phyloP scores from a whole-genome alignment of 2,888 invertebrate species.

The Nemotelus nigrinus region DNA sequence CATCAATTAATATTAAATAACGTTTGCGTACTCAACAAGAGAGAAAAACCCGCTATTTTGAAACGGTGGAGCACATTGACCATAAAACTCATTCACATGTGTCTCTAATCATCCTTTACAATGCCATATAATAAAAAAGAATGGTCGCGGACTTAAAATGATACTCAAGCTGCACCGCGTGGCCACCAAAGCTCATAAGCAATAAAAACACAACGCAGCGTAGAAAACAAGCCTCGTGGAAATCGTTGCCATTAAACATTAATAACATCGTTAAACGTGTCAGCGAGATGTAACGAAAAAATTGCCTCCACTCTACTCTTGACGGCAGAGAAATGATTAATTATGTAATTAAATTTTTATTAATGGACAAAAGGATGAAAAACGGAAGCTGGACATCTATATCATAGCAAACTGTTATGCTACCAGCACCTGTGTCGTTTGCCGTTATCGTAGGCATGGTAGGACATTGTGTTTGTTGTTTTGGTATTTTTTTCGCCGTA shows the following conservation, averaged over 20 bases:
- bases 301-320: not conserved
- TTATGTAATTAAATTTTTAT: slow-evolving; percentile 48
- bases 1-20: slow-evolving; percentile 38
- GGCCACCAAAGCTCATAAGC: not conserved
- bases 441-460: not conserved
- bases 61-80: slow-evolving; percentile 9
- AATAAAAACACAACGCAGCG: slow-evolving; percentile 9
- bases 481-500: not conserved
- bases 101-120: slow-evolving; percentile 16
- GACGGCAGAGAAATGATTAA: slow-evolving; percentile 44
- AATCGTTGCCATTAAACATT: slow-evolving; percentile 43
- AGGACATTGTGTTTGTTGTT: not conserved
- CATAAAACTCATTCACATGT: slow-evolving; percentile 38
- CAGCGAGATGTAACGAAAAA: slow-evolving; percentile 34
- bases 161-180: not conserved
- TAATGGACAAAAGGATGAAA: slow-evolving; percentile 34
- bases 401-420: not conserved
- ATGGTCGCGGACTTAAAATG: not conserved
- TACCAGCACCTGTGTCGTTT: slow-evolving; percentile 4
- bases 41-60: not conserved
- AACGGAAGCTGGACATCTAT: not conserved
- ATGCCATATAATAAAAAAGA: not conserved
- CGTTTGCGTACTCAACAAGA: too few species aligned
- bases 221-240: slow-evolving; percentile 10
- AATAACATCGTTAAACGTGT: slow-evolving; percentile 45